Conservation (phyloP, 2,113 vertebrate genomes). For the Peromyscus maniculatus region DNA sequence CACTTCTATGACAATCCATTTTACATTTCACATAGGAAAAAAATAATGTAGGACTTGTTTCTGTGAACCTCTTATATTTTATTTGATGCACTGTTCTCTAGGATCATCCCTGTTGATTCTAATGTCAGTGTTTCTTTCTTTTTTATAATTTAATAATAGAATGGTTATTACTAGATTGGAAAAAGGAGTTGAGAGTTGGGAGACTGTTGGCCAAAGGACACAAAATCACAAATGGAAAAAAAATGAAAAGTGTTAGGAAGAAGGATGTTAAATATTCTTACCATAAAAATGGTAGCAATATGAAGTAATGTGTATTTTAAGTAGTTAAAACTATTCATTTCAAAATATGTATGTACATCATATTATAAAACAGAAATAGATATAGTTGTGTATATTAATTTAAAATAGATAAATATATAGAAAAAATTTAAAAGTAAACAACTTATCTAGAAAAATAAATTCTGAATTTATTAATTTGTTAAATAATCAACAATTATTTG, state of each 20-base stretch:
- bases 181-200: not conserved
- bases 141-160: not conserved
- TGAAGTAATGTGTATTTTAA: not conserved
- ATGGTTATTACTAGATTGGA: not conserved
- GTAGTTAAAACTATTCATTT: not conserved
- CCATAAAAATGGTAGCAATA: not conserved
- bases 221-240: not conserved
- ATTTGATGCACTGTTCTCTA: not conserved
- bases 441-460: not conserved
- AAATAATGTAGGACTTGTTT: not conserved
- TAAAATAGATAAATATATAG: not conserved
- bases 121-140: not conserved
- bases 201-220: not conserved
- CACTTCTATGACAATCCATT: not conserved
- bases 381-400: not conserved
- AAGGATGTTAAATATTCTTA: not conserved
- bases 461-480: not conserved
- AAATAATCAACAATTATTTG: not conserved
- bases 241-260: not conserved
- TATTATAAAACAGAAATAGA: not conserved
- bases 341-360: not conserved
- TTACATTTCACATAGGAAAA: not conserved
- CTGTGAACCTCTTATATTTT: not conserved
- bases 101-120: not conserved
- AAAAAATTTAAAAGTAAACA: not conserved